Base-by-base conservation (phyloP, 2,888 invertebrate species). In the Sceliomorpha sp. region DNA sequence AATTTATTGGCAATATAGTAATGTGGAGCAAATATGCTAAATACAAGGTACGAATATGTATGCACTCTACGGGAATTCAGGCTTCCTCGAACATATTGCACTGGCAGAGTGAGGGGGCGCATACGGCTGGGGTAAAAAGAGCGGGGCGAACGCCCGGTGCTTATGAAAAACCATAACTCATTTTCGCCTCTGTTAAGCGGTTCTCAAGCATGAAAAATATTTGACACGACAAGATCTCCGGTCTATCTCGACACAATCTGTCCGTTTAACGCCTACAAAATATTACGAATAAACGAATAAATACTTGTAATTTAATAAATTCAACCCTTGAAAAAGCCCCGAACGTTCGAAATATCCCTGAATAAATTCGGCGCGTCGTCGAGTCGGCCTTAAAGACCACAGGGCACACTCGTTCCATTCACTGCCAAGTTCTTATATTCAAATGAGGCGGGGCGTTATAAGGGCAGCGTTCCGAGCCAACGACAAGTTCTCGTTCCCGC, bases 361-460 rank as follows among this genome's bases (percentile, higher is more conserved):
- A 20, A 5, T 20, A 20, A 20, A 20, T 20, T 20, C 20, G 2
- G 2, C 26, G 26, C 40, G 24, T 4, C 26, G 7, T 26, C 1
- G 7, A 40, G 12, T 12, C 40, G 7, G 24, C 17, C 13, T n/a
- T 5, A 12, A 12, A 12, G 20, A 27, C 27, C 32, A 48, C 51
- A 40, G 48, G 55, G 14, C n/a, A 15, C 37, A 55, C 50, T 62
- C 34, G 51, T 51, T 69, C n/a, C 63, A 63, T 69, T 63, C 47
- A 62, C 13, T 20, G 24, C 48, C 34, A 56, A 73, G 67, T 74
- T 78, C 77, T 79, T 77, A 73, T 80, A 81, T 84, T 83, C 77
- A 81, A 83, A 82, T 81, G 79, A 82, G 78, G 67, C 55, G 66
- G 62, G 72, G 66, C 73, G 62, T 78, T 77, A 77, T 79, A 72